Percentiles rank a stretch among this genome's conserved stretches.
These are phyloP conservation scores for Hippopotamus amphibius DNA, from an alignment of 2,113 vertebrate species.

Conservation along the genomic window DNA sequence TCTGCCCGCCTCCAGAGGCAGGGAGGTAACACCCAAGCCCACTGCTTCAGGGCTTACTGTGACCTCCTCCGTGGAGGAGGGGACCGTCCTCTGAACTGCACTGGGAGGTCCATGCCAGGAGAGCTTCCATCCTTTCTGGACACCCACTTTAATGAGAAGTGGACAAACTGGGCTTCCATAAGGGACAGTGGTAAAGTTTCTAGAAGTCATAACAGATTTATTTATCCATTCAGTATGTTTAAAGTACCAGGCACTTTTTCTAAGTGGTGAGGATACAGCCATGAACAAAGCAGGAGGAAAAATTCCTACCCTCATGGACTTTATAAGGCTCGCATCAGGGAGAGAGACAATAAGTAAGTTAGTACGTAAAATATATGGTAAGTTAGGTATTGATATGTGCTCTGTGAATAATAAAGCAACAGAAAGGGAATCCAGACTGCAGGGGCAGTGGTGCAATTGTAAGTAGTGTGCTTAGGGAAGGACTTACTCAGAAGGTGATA, in stretches of 20 bases:
- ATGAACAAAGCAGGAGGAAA: neutral
- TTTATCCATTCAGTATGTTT: neutral
- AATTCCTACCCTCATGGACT: neutral
- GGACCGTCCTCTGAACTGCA: rapidly evolving
- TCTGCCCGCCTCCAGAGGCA: neutral
- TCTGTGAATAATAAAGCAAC: neutral
- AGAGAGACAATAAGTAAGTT: neutral
- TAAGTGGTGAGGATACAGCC: neutral
- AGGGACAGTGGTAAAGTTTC: neutral
- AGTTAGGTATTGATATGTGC: neutral
- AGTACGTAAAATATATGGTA: neutral
- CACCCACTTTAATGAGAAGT: neutral
- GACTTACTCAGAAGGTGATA: neutral
- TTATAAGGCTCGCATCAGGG: neutral
- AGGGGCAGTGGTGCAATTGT: neutral
- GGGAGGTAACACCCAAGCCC: neutral
- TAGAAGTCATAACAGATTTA: neutral
- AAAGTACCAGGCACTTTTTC: neutral
- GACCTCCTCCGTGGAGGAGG: neutral
- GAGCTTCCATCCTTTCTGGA: neutral
- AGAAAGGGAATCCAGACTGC: neutral
- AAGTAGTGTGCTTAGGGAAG: neutral
- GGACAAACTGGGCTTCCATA: neutral
- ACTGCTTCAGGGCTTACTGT: neutral
- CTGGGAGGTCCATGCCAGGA: neutral